A percentile compares a stretch with the other conserved stretches of the same genome.
phyloP scores from a whole-genome alignment of 1,140 invertebrate genomes.

The Rhyzopertha dominica region DNA sequence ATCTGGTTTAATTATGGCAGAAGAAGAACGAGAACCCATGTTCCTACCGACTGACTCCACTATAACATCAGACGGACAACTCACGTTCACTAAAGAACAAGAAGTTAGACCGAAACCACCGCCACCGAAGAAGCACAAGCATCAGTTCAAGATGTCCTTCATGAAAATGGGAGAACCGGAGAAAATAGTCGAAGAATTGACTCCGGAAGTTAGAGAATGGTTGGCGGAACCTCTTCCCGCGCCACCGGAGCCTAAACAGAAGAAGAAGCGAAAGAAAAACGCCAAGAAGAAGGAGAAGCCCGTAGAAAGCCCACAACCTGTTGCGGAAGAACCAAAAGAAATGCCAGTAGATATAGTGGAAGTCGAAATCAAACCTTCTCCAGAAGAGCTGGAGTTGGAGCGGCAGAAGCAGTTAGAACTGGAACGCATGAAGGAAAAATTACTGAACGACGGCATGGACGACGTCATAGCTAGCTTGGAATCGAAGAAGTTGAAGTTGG shows the following conservation, averaged over 20 bases:
- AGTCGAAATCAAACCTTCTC: conserved; percentile 29
- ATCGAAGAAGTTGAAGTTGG: conserved; percentile 36
- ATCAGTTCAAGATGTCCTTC: conserved; percentile 10
- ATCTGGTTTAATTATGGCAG: conserved; percentile 48
- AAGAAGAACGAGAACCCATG: conserved; percentile 39
- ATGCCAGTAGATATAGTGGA: conserved; percentile 23
- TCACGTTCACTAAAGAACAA: conserved; percentile 45
- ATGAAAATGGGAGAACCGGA: conserved; percentile 13
- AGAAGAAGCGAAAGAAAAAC: conserved; percentile 24
- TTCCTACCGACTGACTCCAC: conserved; percentile 58
- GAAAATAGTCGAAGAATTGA: conserved; percentile 7
- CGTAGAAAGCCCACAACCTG: conserved; percentile 24
- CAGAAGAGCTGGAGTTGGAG: conserved; percentile 27
- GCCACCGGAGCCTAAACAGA: conserved; percentile 6
- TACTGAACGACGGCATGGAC: conserved; percentile 39
- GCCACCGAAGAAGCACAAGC: conserved; percentile 19
- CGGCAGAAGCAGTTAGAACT: conserved; percentile 31
- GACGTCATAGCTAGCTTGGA: conserved; percentile 37
- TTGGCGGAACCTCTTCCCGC: no score
- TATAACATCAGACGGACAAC: conserved; percentile 49
- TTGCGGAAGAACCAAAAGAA: conserved; percentile 14
- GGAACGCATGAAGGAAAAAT: conserved; percentile 27
- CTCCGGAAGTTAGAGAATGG: no score
- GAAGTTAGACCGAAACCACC: conserved; percentile 38
- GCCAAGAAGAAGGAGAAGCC: conserved; percentile 24